These are phyloP conservation scores for Spodoptera litura DNA, from an alignment of 1,140 invertebrate genomes.

Conservation along the genomic window DNA sequence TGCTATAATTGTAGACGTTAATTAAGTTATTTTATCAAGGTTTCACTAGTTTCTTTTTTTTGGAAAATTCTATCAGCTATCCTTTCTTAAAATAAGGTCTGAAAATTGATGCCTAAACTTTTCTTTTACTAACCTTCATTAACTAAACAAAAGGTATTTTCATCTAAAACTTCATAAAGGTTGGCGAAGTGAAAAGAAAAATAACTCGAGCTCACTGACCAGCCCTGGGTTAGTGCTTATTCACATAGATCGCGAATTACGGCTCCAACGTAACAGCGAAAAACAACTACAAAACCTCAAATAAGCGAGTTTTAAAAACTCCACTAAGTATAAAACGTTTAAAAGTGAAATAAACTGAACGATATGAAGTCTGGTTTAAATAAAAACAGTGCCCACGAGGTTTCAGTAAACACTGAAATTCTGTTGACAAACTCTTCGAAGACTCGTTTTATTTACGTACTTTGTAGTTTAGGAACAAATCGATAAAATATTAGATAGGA, in stretches of 20 bases:
- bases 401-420: slow-evolving; percentile 11
- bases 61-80: too few relatives aligned
- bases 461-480: neutral
- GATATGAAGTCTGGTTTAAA: slow-evolving; percentile 26
- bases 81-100: too few relatives aligned
- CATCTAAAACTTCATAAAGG: neutral
- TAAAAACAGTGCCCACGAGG: slow-evolving; percentile 10
- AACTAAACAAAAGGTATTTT: neutral
- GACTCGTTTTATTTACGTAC: neutral
- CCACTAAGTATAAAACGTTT: slow-evolving; percentile 11
- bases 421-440: slow-evolving; percentile 2
- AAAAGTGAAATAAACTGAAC: slow-evolving; percentile 23
- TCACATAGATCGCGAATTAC: slow-evolving; percentile 46
- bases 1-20: too few relatives aligned
- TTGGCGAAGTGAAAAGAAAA: neutral
- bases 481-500: too few relatives aligned
- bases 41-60: neutral
- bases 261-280: slow-evolving; percentile 31
- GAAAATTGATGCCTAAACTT: too few relatives aligned
- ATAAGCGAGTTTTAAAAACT: slow-evolving; percentile 41
- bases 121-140: neutral
- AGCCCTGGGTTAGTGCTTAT: slow-evolving; percentile 40
- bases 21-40: too few relatives aligned
- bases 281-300: slow-evolving; percentile 48
- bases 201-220: neutral